Conservation (phyloP, 2,797 vertebrate species). For the Aythya fuligula region DNA sequence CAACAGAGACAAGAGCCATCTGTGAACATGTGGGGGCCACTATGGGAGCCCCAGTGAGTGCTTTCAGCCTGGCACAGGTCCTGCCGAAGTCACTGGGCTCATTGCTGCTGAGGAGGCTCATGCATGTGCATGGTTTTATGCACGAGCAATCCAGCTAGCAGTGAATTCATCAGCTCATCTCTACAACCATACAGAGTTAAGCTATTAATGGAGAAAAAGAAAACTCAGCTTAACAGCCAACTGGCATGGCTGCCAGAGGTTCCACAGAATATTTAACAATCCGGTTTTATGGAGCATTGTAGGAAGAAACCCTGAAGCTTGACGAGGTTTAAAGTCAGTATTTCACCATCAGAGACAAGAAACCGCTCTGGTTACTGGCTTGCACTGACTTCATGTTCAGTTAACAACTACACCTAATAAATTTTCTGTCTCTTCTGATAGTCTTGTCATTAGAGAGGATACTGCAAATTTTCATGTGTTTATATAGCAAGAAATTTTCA, state of each 20-base stretch:
- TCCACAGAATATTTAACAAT: neutral
- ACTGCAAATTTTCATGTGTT: neutral
- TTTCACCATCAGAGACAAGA: slow-evolving; percentile 8
- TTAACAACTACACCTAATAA: neutral
- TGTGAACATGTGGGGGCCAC: neutral
- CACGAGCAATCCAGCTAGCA: neutral
- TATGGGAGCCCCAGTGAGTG: neutral
- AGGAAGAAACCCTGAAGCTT: neutral
- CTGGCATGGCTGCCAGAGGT: neutral
- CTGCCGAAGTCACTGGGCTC: neutral
- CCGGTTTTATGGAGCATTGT: neutral
- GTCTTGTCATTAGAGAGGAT: neutral
- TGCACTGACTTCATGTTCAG: neutral
- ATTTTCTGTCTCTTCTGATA: neutral
- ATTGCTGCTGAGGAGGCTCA: accelerated
- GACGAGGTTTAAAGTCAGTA: neutral
- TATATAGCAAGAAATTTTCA: neutral
- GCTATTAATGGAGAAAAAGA: neutral
- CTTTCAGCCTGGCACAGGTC: neutral
- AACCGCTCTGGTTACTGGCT: neutral
- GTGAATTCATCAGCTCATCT: neutral
- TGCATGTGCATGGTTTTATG: neutral
- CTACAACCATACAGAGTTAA: neutral
- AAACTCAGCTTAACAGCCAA: neutral
- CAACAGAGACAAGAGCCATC: neutral